Evolutionary conservation across 2,888 invertebrate species (phyloP).

Genomic region (Pimpla rufipes): DNA sequence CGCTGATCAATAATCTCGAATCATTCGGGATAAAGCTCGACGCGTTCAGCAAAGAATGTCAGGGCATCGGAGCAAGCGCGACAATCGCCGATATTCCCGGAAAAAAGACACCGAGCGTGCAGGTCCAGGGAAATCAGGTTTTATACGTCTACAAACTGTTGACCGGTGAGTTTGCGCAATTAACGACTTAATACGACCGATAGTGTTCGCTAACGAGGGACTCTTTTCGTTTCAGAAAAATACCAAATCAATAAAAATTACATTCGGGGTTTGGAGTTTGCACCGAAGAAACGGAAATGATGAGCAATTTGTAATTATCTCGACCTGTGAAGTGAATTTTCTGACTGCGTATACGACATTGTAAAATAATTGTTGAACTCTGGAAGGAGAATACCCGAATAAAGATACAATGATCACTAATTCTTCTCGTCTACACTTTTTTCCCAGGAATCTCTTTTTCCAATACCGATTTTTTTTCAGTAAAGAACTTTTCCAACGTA

Average conservation of each 20-base stretch:
- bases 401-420: slow-evolving; percentile 26
- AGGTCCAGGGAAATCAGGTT: slow-evolving; percentile 97
- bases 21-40: slow-evolving; percentile 93
- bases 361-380: neutral
- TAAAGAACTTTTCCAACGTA: no score
- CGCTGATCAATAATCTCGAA: slow-evolving; percentile 95
- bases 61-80: slow-evolving; percentile 95
- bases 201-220: no score
- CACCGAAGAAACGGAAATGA: slow-evolving; percentile 90
- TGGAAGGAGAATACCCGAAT: slow-evolving; percentile 4
- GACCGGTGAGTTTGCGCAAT: slow-evolving; percentile 82
- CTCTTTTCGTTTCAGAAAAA: slow-evolving; percentile 87
- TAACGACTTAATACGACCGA: neutral
- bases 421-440: slow-evolving; percentile 2
- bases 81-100: slow-evolving; percentile 91
- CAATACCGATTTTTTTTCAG: no score
- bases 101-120: slow-evolving; percentile 91
- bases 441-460: no score
- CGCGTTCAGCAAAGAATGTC: slow-evolving; percentile 93
- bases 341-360: neutral
- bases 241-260: slow-evolving; percentile 92
- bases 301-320: neutral
- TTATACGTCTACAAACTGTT: slow-evolving; percentile 87
- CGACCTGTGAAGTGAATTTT: slow-evolving; percentile 21
- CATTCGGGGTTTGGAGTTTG: slow-evolving; percentile 91